These are phyloP conservation scores for Phenganax marumi DNA, from an alignment of 92 coral and sea anemone genomes.

Conservation along the genomic window DNA sequence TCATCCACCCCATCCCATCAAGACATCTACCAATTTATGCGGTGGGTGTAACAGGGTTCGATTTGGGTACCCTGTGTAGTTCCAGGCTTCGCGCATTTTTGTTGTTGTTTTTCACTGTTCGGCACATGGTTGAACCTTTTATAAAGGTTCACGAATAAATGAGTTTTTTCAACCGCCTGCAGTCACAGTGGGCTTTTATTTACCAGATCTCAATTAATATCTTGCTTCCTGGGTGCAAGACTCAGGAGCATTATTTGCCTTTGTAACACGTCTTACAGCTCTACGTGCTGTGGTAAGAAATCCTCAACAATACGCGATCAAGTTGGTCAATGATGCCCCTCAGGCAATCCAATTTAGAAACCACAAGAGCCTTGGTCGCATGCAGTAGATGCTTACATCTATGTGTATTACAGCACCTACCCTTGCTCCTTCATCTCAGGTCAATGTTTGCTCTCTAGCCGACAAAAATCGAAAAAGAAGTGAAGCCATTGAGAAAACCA, in stretches of 20 bases:
- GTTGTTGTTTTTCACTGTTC: no score
- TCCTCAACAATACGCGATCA: neutral
- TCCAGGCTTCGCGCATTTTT: no score
- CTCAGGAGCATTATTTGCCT: conserved; percentile 8
- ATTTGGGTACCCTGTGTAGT: no score
- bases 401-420: neutral
- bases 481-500: no score
- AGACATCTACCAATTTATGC: neutral
- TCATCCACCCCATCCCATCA: neutral
- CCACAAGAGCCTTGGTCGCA: neutral
- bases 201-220: neutral
- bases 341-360: neutral
- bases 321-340: neutral
- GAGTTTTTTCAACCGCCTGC: no score
- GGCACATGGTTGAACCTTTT: no score
- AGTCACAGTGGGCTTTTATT: no score
- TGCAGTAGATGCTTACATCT: neutral
- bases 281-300: neutral
- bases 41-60: no score
- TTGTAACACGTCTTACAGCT: neutral
- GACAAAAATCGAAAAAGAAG: no score
- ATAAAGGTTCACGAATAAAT: no score
- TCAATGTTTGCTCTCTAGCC: neutral
- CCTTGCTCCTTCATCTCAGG: neutral
- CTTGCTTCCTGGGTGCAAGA: neutral